These are phyloP conservation scores for Hyalella azteca DNA, from an alignment of 2,888 invertebrate genomes.

Conservation along the genomic window DNA sequence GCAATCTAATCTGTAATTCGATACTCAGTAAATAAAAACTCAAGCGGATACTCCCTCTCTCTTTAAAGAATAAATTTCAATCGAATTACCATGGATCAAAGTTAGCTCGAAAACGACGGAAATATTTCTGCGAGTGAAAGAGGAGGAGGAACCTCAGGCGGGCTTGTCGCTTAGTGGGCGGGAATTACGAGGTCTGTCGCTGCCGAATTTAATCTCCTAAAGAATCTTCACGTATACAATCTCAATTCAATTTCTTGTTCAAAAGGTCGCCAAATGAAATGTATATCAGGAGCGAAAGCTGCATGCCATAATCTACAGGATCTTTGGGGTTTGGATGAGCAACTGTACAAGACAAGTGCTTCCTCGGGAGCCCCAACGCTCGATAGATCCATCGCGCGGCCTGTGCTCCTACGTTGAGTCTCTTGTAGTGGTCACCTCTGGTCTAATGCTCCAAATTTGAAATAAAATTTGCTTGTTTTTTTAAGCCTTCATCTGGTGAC, in stretches of 20 bases:
- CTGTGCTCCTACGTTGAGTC: too few species aligned
- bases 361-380: too few species aligned
- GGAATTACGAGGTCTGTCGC: conserved; percentile 22
- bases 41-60: conserved; percentile 37
- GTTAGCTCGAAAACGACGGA: conserved; percentile 36
- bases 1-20: conserved; percentile 35
- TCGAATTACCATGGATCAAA: conserved; percentile 32
- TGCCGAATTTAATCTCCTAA: conserved; percentile 29
- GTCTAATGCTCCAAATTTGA: too few species aligned
- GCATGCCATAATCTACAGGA: not conserved
- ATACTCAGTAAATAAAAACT: conserved; percentile 32
- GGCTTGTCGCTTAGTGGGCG: conserved; percentile 5
- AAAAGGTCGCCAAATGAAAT: conserved; percentile 35
- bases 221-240: conserved; percentile 28
- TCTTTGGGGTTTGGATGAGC: too few species aligned
- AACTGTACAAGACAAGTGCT: too few species aligned
- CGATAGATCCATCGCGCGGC: too few species aligned
- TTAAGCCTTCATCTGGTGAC: too few species aligned
- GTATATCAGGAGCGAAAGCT: conserved; percentile 2
- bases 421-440: too few species aligned
- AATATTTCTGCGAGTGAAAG: conserved; percentile 31
- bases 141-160: conserved; percentile 16
- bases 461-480: too few species aligned
- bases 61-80: conserved; percentile 37
- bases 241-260: conserved; percentile 29